Evolutionary conservation across 1,140 invertebrate species (phyloP), one percentile per base, ranked within the genome.

Genomic region (Panulirus ornatus): DNA sequence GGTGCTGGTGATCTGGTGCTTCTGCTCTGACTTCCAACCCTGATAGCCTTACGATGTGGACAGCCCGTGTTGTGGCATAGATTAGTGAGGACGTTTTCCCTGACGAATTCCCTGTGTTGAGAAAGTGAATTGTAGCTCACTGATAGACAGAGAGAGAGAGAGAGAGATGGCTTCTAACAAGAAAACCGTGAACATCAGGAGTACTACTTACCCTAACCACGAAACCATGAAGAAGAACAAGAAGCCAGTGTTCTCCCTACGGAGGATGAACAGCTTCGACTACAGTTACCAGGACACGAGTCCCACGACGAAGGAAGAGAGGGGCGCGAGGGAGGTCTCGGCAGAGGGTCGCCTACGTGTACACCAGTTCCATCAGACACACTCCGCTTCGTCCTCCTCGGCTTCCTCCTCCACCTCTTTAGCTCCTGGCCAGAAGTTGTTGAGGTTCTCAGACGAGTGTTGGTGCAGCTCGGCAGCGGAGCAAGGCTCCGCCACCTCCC

Each of bases 221-320:
- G 70, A 73, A 22, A 51, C 11, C n/a, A 66, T 2, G 2, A 51
- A 36, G 8, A 85, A 22, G 2, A 82, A 16, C 9, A 82, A 34
- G 44, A 85, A 73, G 34, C 9, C 70, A 2, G 44, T 42, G n/a
- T 51, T 75, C 58, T 44, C 42, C 8, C 42, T 85, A 19, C 44
- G 66, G 42, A 70, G 83, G 44, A 85, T 85, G 83, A 85, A 85
- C 42, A 85, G 83, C 30, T 85, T 85, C 27, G 83, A 85, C 70
- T 85, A 44, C 83, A 85, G 83, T 22, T 47, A 75, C 30, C 66
- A 85, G 34, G 83, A 85, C 30, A 47, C 16, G 27, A n/a, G n/a
- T n/a, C 14, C 40, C 5, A 22, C 2, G 16, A 8, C 75, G 42
- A 27, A 42, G 44, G 83, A 75, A 70, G 83, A 58, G 47, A 30